Base-by-base conservation (phyloP, 2,888 invertebrate species). In the Amphipyra berbera region DNA sequence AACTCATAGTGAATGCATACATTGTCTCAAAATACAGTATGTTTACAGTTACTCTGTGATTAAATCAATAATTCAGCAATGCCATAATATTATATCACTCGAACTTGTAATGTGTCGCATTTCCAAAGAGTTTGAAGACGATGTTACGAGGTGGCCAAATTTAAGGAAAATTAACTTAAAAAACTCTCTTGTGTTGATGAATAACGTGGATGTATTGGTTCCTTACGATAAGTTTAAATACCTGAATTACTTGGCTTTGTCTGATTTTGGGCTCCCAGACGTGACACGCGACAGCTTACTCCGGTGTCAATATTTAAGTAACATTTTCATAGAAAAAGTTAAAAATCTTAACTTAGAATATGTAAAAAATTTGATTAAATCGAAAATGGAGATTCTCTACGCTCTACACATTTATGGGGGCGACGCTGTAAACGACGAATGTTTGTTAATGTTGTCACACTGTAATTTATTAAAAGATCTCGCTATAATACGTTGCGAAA, bases 81-180 rank as follows among this genome's bases (percentile, higher is more conserved):
- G 95, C 76, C 63, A 69, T 15, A 90, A 94, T 73, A 82, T 95
- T 42, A 83, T 81, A 33, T 88, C 90, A 15, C 68, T 95, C 15
- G 93, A 94, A 80, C 75, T 95, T 52, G 85, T 93, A 1, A 95
- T 95, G 95, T 95, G 95, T 64, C 81, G 89, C 50, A 81, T 95
- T 33, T 81, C 82, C 54, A 88, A 88, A 68, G 88, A 90, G 38
- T 89, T 95, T 68, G 89, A 89, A 77, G 73, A 85, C 15, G 88
- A 91, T 61, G 61, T 94, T 35, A 81, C 70, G 30, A 88, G 73
- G 57, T 93, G 92, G 91, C 86, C 89, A 9, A 82, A 90, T 52
- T 76, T 95, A 35, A 89, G 82, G 62, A 91, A 88, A 73, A 80
- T 95, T 7, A 90, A 84, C 78, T 83, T 95, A 45, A 93, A 90